Evolutionary conservation across 1,140 invertebrate genomes (phyloP).

Genomic region (Oryzaephilus surinamensis): DNA sequence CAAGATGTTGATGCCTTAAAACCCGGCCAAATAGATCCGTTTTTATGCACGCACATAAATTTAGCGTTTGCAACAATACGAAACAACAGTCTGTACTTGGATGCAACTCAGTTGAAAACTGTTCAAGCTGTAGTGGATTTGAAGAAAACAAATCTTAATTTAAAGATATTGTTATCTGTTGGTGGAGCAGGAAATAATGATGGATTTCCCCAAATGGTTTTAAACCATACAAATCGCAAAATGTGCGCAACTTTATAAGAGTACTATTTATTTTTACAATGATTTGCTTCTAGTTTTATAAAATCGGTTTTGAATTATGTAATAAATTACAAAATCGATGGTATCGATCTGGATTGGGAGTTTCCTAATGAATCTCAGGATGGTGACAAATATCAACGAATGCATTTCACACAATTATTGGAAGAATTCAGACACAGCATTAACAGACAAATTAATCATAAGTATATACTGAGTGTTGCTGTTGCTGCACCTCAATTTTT

Average conservation of each 20-base stretch:
- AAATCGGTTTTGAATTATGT: slow-evolving; percentile 50
- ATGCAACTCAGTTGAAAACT: slow-evolving; percentile 27
- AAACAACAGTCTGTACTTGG: slow-evolving; percentile 46
- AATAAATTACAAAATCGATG: slow-evolving; percentile 58
- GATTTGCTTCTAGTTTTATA: too few species aligned
- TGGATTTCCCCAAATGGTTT: slow-evolving; percentile 60
- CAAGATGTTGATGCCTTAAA: slow-evolving; percentile 35
- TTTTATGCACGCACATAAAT: slow-evolving; percentile 74
- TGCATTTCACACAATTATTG: slow-evolving; percentile 61
- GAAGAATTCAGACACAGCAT: slow-evolving; percentile 57
- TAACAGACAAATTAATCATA: slow-evolving; percentile 40
- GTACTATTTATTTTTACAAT: slow-evolving; percentile 27
- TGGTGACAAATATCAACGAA: slow-evolving; percentile 43
- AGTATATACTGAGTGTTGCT: slow-evolving; percentile 59
- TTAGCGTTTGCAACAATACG: slow-evolving; percentile 56
- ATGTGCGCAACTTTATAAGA: slow-evolving; percentile 34
- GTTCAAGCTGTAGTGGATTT: slow-evolving; percentile 46
- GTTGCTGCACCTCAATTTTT: slow-evolving; percentile 64
- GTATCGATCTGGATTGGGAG: slow-evolving; percentile 81
- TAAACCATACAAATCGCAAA: slow-evolving; percentile 54
- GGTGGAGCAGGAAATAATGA: slow-evolving; percentile 52
- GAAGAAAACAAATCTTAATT: slow-evolving; percentile 51
- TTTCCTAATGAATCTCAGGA: slow-evolving; percentile 55
- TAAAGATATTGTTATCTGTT: slow-evolving; percentile 70
- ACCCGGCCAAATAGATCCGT: slow-evolving; percentile 49